These are phyloP conservation scores for Drosophila orosa DNA, from an alignment of 1,140 invertebrate species.

Conservation along the genomic window DNA sequence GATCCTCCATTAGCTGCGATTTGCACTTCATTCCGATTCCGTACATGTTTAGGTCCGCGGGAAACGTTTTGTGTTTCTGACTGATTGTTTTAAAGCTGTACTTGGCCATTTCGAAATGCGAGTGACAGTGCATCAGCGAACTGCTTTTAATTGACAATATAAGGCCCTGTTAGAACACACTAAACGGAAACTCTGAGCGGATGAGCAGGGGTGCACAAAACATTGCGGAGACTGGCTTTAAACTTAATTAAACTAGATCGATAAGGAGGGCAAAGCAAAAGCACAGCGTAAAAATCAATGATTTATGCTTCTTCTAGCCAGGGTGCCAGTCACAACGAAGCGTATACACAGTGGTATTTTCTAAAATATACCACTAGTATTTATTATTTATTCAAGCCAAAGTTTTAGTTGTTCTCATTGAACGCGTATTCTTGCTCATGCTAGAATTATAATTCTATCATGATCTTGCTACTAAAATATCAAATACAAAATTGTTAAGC, in stretches of 20 bases:
- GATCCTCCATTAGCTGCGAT: slow-evolving; percentile 70
- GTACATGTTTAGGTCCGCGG: slow-evolving; percentile 61
- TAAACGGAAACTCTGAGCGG: slow-evolving; percentile 66
- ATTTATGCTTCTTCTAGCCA: slow-evolving; percentile 10
- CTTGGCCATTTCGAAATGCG: slow-evolving; percentile 64
- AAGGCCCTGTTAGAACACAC: slow-evolving; percentile 61
- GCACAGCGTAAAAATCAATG: slow-evolving; percentile 47
- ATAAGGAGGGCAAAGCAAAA: slow-evolving; percentile 34
- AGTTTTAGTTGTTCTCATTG: background rate
- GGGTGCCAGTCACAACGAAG: slow-evolving; percentile 1
- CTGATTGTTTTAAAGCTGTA: slow-evolving; percentile 70
- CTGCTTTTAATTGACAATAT: slow-evolving; percentile 1
- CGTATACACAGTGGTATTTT: background rate
- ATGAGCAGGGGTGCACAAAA: slow-evolving; percentile 53
- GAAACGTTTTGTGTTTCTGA: slow-evolving; percentile 72
- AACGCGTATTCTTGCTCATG: no score
- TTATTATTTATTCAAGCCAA: background rate
- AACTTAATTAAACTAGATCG: slow-evolving; percentile 48
- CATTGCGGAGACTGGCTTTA: slow-evolving; percentile 42
- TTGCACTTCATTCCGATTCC: slow-evolving; percentile 63
- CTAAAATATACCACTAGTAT: background rate
- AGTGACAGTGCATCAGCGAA: slow-evolving; percentile 34
- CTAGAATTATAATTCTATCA: no score
- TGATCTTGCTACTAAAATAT: background rate
- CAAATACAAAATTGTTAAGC: background rate